Conservation (phyloP, 2,113 vertebrate genomes). For the Sinocyclocheilus maitianheensis region DNA sequence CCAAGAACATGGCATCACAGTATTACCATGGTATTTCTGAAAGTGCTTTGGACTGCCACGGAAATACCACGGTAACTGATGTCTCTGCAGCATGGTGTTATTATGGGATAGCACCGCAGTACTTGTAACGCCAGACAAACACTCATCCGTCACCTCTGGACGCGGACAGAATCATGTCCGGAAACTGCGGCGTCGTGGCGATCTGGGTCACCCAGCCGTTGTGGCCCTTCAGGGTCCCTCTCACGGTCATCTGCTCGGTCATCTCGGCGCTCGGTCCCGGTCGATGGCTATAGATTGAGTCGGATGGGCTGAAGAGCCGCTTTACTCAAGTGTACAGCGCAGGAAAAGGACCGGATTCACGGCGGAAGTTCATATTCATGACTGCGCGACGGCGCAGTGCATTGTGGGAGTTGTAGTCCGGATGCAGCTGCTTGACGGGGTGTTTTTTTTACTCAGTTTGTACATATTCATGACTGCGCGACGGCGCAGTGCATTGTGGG, state of each 20-base stretch:
- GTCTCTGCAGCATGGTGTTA: background rate
- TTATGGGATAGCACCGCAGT: background rate
- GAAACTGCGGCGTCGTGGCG: conserved; percentile 96
- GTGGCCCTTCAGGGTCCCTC: conserved; percentile 94
- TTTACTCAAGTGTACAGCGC: conserved; percentile 42
- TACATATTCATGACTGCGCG: background rate
- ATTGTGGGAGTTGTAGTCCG: conserved; percentile 7
- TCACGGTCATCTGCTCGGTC: conserved; percentile 97
- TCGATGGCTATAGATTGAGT: conserved; percentile 48
- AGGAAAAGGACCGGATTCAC: conserved; percentile 44
- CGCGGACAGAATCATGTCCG: conserved; percentile 95
- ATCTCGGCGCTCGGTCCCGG: conserved; percentile 70
- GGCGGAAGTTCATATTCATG: background rate
- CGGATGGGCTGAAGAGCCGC: conserved; percentile 20
- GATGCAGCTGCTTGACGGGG: background rate
- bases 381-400: background rate
- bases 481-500: background rate
- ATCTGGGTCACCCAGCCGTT: conserved; percentile 96
- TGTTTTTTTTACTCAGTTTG: background rate
- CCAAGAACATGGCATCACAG: too few species aligned
- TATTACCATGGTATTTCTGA: too few species aligned
- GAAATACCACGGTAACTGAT: background rate
- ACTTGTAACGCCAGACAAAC: background rate
- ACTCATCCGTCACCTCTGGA: conserved; percentile 82
- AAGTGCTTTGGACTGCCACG: background rate